Evolutionary conservation across 2,113 vertebrate species (phyloP).

Genomic region (Ailurus styani): DNA sequence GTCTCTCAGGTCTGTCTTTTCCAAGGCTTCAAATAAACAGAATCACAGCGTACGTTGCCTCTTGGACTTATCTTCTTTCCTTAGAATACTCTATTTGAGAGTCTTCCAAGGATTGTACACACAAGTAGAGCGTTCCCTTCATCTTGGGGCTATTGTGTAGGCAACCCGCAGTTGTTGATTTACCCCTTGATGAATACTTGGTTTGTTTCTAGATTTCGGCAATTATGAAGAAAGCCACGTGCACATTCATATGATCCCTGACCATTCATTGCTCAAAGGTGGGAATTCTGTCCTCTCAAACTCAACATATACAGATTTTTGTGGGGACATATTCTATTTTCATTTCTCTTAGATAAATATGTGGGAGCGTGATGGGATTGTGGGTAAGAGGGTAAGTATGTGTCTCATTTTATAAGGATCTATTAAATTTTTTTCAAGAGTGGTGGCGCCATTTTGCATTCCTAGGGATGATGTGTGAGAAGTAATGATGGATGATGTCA

Average conservation of each 20-base stretch:
- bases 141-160: rapidly evolving
- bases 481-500: rapidly evolving
- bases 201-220: background rate
- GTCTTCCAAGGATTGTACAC: rapidly evolving
- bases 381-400: rapidly evolving
- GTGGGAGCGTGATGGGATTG: background rate
- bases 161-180: no score
- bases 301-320: no score
- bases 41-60: background rate
- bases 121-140: rapidly evolving
- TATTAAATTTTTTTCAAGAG: rapidly evolving
- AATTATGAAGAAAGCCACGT: background rate
- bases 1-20: background rate
- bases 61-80: background rate
- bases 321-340: rapidly evolving
- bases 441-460: rapidly evolving
- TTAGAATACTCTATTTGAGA: rapidly evolving
- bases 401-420: background rate
- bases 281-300: background rate
- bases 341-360: background rate
- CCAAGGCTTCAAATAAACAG: rapidly evolving
- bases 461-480: rapidly evolving
- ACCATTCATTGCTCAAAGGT: background rate
- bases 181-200: no score
- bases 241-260: rapidly evolving